These are phyloP conservation scores for Caenorhabditis inopinata DNA, from an alignment of 1,140 invertebrate genomes.

Conservation along the genomic window DNA sequence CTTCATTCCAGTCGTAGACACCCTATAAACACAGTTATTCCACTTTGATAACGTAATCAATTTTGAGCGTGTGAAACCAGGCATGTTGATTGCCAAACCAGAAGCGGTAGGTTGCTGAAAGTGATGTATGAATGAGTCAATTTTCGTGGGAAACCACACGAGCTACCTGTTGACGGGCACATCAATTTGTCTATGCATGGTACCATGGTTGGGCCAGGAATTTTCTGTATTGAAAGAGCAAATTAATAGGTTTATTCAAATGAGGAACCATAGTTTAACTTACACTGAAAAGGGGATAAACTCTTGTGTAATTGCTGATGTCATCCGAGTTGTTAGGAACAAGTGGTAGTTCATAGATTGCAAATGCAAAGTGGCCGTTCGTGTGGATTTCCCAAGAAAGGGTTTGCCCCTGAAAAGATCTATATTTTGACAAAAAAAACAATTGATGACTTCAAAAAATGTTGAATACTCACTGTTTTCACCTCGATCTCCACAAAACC, in stretches of 20 bases:
- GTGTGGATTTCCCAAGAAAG: constrained; percentile 58
- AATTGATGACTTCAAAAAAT: constrained; percentile 20
- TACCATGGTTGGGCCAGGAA: constrained; percentile 63
- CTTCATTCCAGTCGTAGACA: too few relatives aligned
- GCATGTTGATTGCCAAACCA: constrained; percentile 66
- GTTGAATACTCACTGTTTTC: constrained; percentile 41
- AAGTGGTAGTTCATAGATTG: constrained; percentile 48
- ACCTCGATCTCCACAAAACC: constrained; percentile 50
- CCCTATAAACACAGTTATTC: not conserved
- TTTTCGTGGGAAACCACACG: not conserved
- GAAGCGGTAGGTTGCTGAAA: constrained; percentile 42
- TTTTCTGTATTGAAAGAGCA: too few relatives aligned
- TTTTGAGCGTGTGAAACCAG: constrained; percentile 63
- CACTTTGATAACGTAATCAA: constrained; percentile 48
- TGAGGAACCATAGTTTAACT: too few relatives aligned
- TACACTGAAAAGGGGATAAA: constrained; percentile 63
- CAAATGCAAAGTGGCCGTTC: constrained; percentile 65
- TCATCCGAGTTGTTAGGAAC: constrained; percentile 44
- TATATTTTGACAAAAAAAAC: not conserved
- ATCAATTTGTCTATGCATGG: constrained; percentile 55
- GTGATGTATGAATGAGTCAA: not conserved
- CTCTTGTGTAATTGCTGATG: constrained; percentile 40
- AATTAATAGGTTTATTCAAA: too few relatives aligned
- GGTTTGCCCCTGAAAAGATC: constrained; percentile 52
- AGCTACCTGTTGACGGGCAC: constrained; percentile 50